Base-by-base conservation (phyloP, 2,797 vertebrate genomes). In the Sardinella longiceps region DNA sequence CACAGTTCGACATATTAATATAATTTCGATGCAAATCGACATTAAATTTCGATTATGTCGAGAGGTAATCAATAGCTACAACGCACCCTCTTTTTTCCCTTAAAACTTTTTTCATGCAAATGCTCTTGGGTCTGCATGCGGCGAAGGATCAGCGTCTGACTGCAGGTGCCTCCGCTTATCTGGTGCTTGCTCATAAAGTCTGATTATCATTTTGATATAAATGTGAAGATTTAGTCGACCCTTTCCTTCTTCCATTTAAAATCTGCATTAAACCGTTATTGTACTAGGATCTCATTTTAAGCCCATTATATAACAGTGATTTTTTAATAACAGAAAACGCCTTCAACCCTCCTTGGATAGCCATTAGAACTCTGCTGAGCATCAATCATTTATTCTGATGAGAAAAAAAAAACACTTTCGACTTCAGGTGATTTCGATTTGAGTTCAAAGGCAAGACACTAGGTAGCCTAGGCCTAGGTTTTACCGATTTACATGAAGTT, bases 271-370 rank as follows among this genome's bases (percentile, higher is more conserved):
- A 33, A 33, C 28, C 63, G 2, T 77, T 77, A 23, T 43, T 77
- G 70, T 5, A 77, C 37, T 39, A 20, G 7, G 70, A 43, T 77
- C 33, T 7, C 0, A 77, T 77, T 70, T 70, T 70, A 70, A 33
- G 28, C 11, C 4, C 28, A 70, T 70, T 37, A 33, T 37, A 33
- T 33, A 70, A 15, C 60, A 70, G 28, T 33, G 28, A 33, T 33
- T 14, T 70, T 70, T 70, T 70, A 33, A 66, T 66, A 33, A 33
- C 63, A 70, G 60, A 63, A 70, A 70, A 15, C 63, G 63, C 30
- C 12, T 37, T 70, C 15, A 70, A 70, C 63, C 28, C 30, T 70
- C 12, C 14, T 70, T 37, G 63, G 28, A 33, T 15, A 70, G 28
- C 60, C 33, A 33, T 12, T 66, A 33, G 28, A 37, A 30, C 10